phyloP scores from a whole-genome alignment of 2,797 vertebrate species.

The Betta splendens region DNA sequence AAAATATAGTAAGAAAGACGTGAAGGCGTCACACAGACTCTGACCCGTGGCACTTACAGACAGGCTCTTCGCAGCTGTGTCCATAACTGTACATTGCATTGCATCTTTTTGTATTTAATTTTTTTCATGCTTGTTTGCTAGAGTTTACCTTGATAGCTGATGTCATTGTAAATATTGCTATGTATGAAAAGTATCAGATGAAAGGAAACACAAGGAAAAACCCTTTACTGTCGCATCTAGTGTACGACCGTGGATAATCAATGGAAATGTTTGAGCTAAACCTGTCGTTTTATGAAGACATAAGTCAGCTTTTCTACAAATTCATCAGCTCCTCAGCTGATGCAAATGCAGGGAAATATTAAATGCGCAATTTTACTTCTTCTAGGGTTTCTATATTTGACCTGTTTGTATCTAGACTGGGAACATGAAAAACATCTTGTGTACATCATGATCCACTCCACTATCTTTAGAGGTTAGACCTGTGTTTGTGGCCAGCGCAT shows the following conservation, averaged over 20 bases:
- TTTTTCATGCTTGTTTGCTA: constrained; percentile 52
- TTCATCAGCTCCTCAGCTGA: constrained; percentile 50
- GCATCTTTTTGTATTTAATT: constrained; percentile 70
- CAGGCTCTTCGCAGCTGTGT: constrained; percentile 64
- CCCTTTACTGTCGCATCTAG: constrained; percentile 51
- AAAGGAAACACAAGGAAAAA: constrained; percentile 41
- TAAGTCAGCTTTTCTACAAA: constrained; percentile 42
- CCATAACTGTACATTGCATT: constrained; percentile 61
- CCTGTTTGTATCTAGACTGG: constrained; percentile 44
- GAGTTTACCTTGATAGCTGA: constrained; percentile 65
- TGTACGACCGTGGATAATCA: constrained; percentile 38
- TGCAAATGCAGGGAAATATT: constrained; percentile 66
- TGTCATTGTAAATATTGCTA: constrained; percentile 73
- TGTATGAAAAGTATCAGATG: constrained; percentile 32
- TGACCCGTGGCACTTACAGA: constrained; percentile 62
- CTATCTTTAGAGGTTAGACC: constrained; percentile 22
- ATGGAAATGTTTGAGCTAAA: constrained; percentile 28
- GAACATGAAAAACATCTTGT: constrained; percentile 32
- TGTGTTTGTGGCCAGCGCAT: too few species aligned
- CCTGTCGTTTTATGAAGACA: constrained; percentile 28
- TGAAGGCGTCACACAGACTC: constrained; percentile 37
- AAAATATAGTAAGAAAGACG: constrained; percentile 45
- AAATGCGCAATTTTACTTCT: constrained; percentile 57
- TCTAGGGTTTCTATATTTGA: constrained; percentile 52
- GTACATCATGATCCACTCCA: constrained; percentile 31